Percentiles rank a stretch among this genome's conserved stretches.
Evolutionary conservation across 92 coral and sea anemone species (phyloP).

Genomic region (Parazoanthus swiftii): DNA sequence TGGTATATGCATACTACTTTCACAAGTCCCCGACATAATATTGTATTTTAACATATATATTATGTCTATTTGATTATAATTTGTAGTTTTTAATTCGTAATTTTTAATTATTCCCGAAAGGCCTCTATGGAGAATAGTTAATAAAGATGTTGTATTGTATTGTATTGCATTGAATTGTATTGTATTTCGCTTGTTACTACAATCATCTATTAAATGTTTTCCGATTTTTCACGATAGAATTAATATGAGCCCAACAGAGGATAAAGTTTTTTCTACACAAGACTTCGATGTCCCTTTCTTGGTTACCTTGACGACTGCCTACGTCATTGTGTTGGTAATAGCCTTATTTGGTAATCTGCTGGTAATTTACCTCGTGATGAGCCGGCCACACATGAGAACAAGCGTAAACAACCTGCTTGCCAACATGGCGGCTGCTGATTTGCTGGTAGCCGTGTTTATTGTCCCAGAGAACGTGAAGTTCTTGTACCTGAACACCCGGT

Average conservation of each 20-base stretch:
- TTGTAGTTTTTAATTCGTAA: too few species aligned
- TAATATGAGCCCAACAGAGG: neutral
- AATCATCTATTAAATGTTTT: too few species aligned
- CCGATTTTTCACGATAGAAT: too few species aligned
- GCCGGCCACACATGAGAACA: slow-evolving; percentile 45
- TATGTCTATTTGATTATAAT: too few species aligned
- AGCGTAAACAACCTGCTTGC: slow-evolving; percentile 58
- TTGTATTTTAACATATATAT: too few species aligned
- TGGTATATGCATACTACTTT: too few species aligned
- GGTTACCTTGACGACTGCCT: slow-evolving; percentile 49
- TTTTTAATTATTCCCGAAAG: too few species aligned
- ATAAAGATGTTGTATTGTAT: too few species aligned
- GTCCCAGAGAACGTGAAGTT: slow-evolving; percentile 50
- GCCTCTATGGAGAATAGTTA: too few species aligned
- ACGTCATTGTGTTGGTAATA: slow-evolving; percentile 49
- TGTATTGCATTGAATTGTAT: too few species aligned
- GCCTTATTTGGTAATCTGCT: slow-evolving; percentile 69
- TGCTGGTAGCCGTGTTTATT: slow-evolving; percentile 46
- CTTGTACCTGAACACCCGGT: slow-evolving; percentile 32
- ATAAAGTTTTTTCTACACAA: neutral
- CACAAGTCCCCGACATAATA: too few species aligned
- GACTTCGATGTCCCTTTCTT: slow-evolving; percentile 34
- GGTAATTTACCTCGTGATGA: slow-evolving; percentile 64
- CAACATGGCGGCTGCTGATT: slow-evolving; percentile 68
- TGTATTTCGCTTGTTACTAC: too few species aligned